Conservation (phyloP, 2,113 vertebrate species). For the Buteo buteo region DNA sequence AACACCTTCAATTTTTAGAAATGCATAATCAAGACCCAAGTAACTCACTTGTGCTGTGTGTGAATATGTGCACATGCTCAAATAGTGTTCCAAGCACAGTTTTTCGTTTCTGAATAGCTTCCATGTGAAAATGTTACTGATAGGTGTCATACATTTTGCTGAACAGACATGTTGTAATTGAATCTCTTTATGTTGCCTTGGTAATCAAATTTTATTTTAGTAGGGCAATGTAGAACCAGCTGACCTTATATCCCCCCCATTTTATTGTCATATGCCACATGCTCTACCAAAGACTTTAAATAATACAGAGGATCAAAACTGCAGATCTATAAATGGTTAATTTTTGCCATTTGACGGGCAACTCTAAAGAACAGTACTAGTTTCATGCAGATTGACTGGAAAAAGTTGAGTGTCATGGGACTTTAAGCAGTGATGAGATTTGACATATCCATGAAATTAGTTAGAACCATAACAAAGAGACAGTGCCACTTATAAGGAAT, state of each 20-base stretch:
- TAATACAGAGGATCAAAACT: neutral
- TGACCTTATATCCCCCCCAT: neutral
- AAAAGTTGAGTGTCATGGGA: neutral
- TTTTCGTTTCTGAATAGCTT: neutral
- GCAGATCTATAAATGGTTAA: neutral
- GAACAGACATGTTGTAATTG: neutral
- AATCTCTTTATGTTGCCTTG: neutral
- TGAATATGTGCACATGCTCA: neutral
- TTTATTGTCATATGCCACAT: neutral
- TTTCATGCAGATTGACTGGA: neutral
- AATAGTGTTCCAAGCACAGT: neutral
- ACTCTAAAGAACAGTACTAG: neutral
- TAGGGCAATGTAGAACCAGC: neutral
- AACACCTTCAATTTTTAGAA: neutral
- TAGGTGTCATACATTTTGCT: neutral
- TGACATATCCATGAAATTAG: slow-evolving; percentile 17
- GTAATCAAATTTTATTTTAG: neutral
- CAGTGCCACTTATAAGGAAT: neutral
- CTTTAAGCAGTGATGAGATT: slow-evolving; percentile 1
- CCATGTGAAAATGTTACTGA: neutral
- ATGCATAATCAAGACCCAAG: neutral
- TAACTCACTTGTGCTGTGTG: neutral
- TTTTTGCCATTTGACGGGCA: neutral
- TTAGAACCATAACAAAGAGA: slow-evolving; percentile 3
- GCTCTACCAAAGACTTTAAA: neutral